Evolutionary conservation across 2,888 invertebrate species (phyloP).

Genomic region (Aphidoletes aphidimyza): DNA sequence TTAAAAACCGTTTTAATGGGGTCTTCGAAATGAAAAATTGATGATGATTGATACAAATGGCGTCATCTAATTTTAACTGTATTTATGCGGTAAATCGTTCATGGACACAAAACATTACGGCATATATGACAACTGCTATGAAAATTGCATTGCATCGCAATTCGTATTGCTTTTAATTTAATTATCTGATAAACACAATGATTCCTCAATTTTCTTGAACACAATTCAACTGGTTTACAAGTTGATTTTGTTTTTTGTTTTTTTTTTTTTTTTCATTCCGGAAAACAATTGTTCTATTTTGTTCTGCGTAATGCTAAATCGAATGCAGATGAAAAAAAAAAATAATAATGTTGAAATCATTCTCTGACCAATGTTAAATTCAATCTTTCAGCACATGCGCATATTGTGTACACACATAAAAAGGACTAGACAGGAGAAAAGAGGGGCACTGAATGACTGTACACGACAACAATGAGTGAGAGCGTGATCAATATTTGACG

Average conservation of each 20-base stretch:
- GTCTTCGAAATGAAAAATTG: background rate
- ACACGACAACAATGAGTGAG: background rate
- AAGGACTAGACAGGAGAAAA: background rate
- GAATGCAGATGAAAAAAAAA: background rate
- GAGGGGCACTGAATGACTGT: background rate
- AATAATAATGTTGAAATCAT: background rate
- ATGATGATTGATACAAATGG: background rate
- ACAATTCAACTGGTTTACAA: constrained; percentile 19
- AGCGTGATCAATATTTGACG: background rate
- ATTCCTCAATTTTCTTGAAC: background rate
- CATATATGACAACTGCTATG: too few relatives aligned
- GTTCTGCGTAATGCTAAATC: background rate
- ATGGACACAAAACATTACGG: too few relatives aligned
- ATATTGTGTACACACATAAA: too few relatives aligned
- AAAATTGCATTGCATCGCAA: too few relatives aligned
- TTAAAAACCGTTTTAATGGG: background rate
- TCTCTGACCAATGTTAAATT: too few relatives aligned
- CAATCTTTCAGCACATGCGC: too few relatives aligned
- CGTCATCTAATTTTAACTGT: constrained; percentile 2
- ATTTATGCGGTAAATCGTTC: background rate
- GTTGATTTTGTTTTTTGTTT: background rate
- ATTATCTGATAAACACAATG: constrained; percentile 4
- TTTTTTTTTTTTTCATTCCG: background rate
- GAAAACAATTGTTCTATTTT: constrained; percentile 21
- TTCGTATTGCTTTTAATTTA: background rate